These are phyloP conservation scores for Acholoe squamosa DNA, from an alignment of 2,888 invertebrate genomes.

Conservation along the genomic window DNA sequence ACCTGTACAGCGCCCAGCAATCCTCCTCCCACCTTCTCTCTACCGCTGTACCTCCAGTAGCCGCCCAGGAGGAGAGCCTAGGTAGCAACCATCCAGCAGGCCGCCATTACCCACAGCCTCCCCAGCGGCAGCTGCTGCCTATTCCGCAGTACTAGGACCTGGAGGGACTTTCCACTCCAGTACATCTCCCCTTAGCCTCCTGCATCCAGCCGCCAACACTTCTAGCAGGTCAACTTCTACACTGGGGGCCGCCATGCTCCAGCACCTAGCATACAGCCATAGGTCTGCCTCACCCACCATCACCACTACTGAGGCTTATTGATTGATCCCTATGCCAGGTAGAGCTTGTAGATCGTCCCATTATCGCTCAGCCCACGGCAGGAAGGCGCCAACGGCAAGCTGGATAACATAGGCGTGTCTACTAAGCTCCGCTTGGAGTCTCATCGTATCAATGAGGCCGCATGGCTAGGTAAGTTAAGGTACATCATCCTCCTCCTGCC, in stretches of 20 bases:
- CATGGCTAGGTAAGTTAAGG: conserved; percentile 52
- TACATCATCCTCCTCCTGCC: not conserved
- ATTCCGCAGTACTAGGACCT: too few relatives aligned
- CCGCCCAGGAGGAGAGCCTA: too few relatives aligned
- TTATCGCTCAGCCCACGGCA: conserved; percentile 23
- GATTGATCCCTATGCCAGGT: conserved; percentile 45
- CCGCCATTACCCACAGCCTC: too few relatives aligned
- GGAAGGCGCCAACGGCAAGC: not conserved
- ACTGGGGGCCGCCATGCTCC: not conserved
- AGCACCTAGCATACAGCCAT: conserved; percentile 10
- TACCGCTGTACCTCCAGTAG: too few relatives aligned
- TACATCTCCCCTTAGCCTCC: not conserved
- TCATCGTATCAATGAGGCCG: conserved; percentile 58
- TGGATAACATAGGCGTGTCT: conserved; percentile 60
- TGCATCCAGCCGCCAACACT: not conserved
- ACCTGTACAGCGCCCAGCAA: too few relatives aligned
- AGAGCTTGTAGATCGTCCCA: conserved; percentile 8
- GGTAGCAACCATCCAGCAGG: too few relatives aligned
- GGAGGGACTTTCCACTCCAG: not conserved
- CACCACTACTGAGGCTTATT: not conserved
- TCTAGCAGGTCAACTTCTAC: not conserved
- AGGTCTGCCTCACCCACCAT: not conserved
- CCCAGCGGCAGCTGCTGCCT: too few relatives aligned
- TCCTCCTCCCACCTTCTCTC: too few relatives aligned
- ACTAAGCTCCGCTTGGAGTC: conserved; percentile 57